Base-by-base conservation (phyloP, 2,888 invertebrate genomes). In the Graphium colonna region DNA sequence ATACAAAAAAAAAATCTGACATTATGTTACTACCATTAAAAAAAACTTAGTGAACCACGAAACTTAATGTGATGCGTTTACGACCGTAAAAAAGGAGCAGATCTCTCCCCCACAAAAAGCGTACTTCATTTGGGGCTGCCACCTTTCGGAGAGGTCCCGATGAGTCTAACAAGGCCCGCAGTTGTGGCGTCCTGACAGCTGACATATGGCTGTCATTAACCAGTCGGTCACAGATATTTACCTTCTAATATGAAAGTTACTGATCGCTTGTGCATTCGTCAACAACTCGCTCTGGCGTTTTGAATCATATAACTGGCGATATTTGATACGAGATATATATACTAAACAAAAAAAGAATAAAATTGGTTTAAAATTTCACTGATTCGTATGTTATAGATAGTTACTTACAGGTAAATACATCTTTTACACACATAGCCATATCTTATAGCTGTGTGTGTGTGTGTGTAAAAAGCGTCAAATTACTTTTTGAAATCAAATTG, bases 161-260 rank as follows among this genome's bases (percentile, higher is more conserved):
- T 79, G 82, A 74, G 84, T 83, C 76, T 82, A 81, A 84, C 86
- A 82, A 85, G 84, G 79, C 75, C 72, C 74, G 67, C 73, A 80
- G 84, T 86, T 87, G 88, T 87, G 87, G 86, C 86, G 84, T 73
- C 78, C 71, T 73, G 87, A 85, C 87, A 81, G 82, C 75, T 85
- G 88, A 88, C 83, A 84, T 84, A 89, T 87, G 77, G 79, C 71
- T 68, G 73, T 77, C 85, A 84, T 88, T 87, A 83, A 86, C 88
- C 86, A 83, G 71, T 65, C 66, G 72, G 75, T 75, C 79, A 77
- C 75, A 74, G 79, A 79, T 79, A 75, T 75, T 79, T 73, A 76
- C 56, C 74, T 71, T 68, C 70, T 68, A 65, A 68, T 75, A 70
- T 71, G 68, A 67, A 63, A 69, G 67, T 66, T 68, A 63, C 63